Evolutionary conservation across 2,113 vertebrate species (phyloP).

Genomic region (Monopterus albus): DNA sequence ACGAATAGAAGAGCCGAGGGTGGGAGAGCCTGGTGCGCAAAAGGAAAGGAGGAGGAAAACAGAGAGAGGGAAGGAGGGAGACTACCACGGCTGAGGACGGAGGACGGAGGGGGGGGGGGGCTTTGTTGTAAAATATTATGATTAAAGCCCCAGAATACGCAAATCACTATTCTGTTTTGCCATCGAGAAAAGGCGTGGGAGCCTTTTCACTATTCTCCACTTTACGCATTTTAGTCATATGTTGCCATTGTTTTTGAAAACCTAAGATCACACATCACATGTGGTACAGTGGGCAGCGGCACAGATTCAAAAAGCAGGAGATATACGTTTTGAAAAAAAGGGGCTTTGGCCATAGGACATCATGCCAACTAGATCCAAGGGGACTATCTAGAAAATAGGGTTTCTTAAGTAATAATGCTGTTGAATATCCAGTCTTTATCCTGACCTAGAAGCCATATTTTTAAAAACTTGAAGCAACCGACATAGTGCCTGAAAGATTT

Average conservation of each 20-base stretch:
- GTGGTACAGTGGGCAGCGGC: slow-evolving; percentile 20
- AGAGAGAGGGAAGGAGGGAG: slow-evolving; percentile 48
- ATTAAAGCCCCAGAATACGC: slow-evolving; percentile 37
- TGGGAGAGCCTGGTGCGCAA: slow-evolving; percentile 73
- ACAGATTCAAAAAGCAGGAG: slow-evolving; percentile 4
- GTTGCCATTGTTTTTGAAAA: slow-evolving; percentile 43
- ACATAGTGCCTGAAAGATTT: too few relatives aligned
- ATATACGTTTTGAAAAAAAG: slow-evolving; percentile 7
- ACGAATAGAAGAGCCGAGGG: slow-evolving; percentile 73
- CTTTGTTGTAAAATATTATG: slow-evolving; percentile 38
- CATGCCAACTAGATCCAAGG: neutral
- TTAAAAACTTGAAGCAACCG: too few relatives aligned
- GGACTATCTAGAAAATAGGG: too few relatives aligned
- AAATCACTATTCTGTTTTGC: slow-evolving; percentile 22
- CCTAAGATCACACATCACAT: slow-evolving; percentile 32
- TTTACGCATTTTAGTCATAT: slow-evolving; percentile 24
- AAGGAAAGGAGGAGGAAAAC: slow-evolving; percentile 63
- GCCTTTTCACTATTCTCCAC: neutral
- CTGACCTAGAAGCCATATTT: too few relatives aligned
- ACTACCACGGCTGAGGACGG: slow-evolving; percentile 23
- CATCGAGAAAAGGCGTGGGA: slow-evolving; percentile 42
- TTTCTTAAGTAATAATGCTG: too few relatives aligned
- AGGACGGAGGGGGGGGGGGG: slow-evolving; percentile 10
- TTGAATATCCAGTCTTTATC: too few relatives aligned
- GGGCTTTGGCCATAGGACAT: neutral